These are phyloP conservation scores for Aphelenchoides avenae DNA, from an alignment of 1,140 invertebrate genomes.

Conservation along the genomic window DNA sequence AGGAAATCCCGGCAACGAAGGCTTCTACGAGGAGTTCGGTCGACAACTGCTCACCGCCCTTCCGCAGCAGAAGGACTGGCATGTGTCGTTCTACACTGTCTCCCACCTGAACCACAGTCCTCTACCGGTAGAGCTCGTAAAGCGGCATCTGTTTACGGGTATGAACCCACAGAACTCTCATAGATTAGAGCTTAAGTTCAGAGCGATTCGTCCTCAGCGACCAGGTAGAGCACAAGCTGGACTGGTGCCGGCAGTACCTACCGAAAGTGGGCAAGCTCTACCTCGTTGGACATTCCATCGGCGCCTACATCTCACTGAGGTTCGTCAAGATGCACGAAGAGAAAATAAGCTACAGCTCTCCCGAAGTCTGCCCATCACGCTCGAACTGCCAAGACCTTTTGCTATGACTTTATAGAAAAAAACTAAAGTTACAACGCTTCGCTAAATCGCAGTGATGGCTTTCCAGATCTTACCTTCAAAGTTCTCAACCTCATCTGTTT, in stretches of 20 bases:
- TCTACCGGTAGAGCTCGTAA: not conserved
- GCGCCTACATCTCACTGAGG: slow-evolving; percentile 2
- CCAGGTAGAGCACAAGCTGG: slow-evolving; percentile 9
- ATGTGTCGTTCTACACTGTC: not conserved
- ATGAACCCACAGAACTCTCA: not conserved
- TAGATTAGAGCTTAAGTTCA: too few relatives aligned
- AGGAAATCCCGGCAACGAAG: slow-evolving; percentile 12
- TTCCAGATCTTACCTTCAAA: too few relatives aligned
- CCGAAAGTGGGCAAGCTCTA: not conserved
- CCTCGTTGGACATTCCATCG: slow-evolving; percentile 9
- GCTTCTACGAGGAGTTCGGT: slow-evolving; percentile 8
- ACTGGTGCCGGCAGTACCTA: slow-evolving; percentile 3
- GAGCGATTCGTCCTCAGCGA: slow-evolving; percentile 3
- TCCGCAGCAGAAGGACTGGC: not conserved
- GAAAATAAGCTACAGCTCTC: not conserved
- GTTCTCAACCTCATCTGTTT: not conserved
- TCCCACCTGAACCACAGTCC: slow-evolving; percentile 11
- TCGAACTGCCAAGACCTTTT: too few relatives aligned
- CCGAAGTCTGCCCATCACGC: not conserved
- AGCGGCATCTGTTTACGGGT: not conserved
- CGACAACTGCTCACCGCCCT: not conserved
- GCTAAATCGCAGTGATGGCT: too few relatives aligned
- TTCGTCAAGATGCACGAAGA: too few relatives aligned
- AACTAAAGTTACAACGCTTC: too few relatives aligned
- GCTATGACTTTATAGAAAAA: too few relatives aligned